Base-by-base conservation (phyloP, 2,113 vertebrate species). In the Tachuris rubrigastra region DNA sequence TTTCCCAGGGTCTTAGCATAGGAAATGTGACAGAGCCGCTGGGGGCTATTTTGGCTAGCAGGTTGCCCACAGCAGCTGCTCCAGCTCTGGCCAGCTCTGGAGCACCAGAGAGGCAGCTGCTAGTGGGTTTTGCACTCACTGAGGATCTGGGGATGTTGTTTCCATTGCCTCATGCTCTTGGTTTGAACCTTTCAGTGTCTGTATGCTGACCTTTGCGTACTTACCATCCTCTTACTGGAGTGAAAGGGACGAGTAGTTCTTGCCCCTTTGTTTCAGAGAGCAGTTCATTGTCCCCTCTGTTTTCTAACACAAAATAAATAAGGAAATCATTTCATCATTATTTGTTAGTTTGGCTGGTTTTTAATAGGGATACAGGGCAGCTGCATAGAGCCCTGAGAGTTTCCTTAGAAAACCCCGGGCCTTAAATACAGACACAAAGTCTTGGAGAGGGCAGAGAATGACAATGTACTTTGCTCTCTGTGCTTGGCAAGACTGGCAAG, bases 301-400 rank as follows among this genome's bases (percentile, higher is more conserved):
- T 97, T 96, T 94, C 93, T 94, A 93, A 93, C 88, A 94, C 78
- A 96, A 91, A 96, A 94, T 91, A 97, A 94, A 96, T 94, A 94
- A 86, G 93, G 88, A 94, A 94, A 95, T 94, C 0, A 90, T 93
- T 96, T 95, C 66, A 93, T 91, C 93, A 91, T 95, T 96, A 92
- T 88, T 92, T 86, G 86, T 96, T 96, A 96, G 83, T 95, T 97
- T 96, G 88, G 90, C 90, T 94, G 68, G 9, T 80, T 81, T 91
- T 92, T 93, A 93, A 96, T 88, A 71, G 85, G 88, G 86, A 78
- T 49, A 53, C 52, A 76, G 49, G 59, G n/a, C 96, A 97, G 90
- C 88, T 95, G 95, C 80, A 68, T 0, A 0, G 25, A 84, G 73
- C 65, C 94, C 72, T 91, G 47, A 72, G 79, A 52, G 47, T 66